Percentiles rank a stretch among this genome's conserved stretches.
These are phyloP conservation scores for Machimus rusticus DNA, from an alignment of 2,888 invertebrate genomes.

Conservation along the genomic window DNA sequence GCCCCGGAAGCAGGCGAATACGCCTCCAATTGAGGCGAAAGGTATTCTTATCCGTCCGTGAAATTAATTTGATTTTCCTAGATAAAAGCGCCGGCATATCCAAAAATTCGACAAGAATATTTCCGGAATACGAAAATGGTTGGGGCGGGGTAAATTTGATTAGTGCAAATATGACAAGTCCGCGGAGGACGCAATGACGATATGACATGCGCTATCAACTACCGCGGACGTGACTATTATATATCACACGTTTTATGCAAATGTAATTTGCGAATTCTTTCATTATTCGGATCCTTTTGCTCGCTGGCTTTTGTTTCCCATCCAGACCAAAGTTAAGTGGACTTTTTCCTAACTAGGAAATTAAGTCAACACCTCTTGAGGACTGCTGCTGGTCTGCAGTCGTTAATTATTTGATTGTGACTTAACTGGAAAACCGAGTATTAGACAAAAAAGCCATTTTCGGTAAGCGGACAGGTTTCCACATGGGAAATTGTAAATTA, in stretches of 20 bases:
- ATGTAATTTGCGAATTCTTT: constrained; percentile 32
- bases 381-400: background rate
- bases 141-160: constrained; percentile 14
- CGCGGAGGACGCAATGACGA: background rate
- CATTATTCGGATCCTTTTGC: background rate
- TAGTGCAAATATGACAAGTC: constrained; percentile 33
- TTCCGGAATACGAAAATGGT: constrained; percentile 22
- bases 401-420: background rate
- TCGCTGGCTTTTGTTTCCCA: background rate
- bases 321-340: constrained; percentile 1
- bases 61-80: constrained; percentile 31
- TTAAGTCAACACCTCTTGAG: constrained; percentile 13
- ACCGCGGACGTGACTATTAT: constrained; percentile 27
- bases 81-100: background rate
- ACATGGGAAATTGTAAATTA: background rate
- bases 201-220: constrained; percentile 7
- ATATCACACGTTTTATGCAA: constrained; percentile 35
- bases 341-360: constrained; percentile 12
- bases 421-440: background rate
- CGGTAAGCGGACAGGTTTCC: background rate
- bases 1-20: background rate
- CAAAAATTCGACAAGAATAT: constrained; percentile 17
- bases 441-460: background rate
- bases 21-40: constrained; percentile 7
- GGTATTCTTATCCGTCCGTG: constrained; percentile 25